Evolutionary conservation across 2,888 invertebrate genomes (phyloP).

Genomic region (Dione juno): DNA sequence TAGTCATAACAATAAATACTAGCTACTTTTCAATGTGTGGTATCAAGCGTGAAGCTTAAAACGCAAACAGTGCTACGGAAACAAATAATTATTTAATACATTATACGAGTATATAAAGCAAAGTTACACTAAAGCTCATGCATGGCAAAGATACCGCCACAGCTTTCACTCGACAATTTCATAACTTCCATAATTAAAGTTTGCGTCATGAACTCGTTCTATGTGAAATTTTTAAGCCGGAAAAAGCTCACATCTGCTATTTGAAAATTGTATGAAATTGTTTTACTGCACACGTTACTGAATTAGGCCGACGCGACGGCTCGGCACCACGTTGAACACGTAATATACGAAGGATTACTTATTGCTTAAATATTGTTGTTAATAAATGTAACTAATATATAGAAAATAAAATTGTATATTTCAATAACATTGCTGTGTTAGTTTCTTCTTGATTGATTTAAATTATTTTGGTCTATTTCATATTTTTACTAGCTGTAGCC

Average conservation of each 20-base stretch:
- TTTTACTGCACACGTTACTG: constrained; percentile 40
- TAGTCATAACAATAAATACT: too few relatives aligned
- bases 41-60: too few relatives aligned
- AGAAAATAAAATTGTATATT: too few relatives aligned
- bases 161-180: constrained; percentile 20
- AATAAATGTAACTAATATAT: too few relatives aligned
- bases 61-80: too few relatives aligned
- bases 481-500: too few relatives aligned
- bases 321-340: not conserved
- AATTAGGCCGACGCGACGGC: not conserved
- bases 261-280: constrained; percentile 50
- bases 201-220: constrained; percentile 27
- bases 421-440: too few relatives aligned
- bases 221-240: constrained; percentile 29
- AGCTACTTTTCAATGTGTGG: too few relatives aligned
- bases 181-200: constrained; percentile 32
- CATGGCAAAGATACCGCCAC: constrained; percentile 2
- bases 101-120: not conserved
- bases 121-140: not conserved
- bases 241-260: constrained; percentile 46
- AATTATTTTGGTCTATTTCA: too few relatives aligned
- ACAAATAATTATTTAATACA: not conserved
- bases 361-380: too few relatives aligned
- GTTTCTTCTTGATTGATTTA: too few relatives aligned
- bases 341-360: too few relatives aligned